These are phyloP conservation scores for Heterohyrax brucei DNA, from an alignment of 2,797 vertebrate species.

Conservation along the genomic window DNA sequence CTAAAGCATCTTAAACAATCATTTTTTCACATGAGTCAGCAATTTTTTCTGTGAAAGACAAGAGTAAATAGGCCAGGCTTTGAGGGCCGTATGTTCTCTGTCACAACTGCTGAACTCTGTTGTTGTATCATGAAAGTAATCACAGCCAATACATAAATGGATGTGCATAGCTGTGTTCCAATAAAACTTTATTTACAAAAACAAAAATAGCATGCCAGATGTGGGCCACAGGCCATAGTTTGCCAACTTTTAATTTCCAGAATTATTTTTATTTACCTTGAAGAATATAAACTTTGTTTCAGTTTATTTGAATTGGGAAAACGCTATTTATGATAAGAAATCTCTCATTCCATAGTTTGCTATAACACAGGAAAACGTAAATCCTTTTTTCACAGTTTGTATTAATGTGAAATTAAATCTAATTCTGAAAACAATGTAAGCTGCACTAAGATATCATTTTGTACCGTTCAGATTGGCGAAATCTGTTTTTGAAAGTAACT, in stretches of 20 bases:
- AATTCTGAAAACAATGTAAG: slow-evolving; percentile 21
- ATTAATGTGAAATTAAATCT: slow-evolving; percentile 85
- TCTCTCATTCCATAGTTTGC: slow-evolving; percentile 50
- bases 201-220: background rate
- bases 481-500: background rate
- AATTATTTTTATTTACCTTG: slow-evolving; percentile 73
- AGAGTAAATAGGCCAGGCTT: background rate
- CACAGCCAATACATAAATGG: too few species aligned
- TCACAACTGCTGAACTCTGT: background rate
- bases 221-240: too few species aligned
- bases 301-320: slow-evolving; percentile 46
- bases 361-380: slow-evolving; percentile 71
- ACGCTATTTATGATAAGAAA: slow-evolving; percentile 66
- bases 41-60: background rate
- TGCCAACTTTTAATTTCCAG: background rate
- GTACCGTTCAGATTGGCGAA: background rate
- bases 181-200: background rate
- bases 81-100: too few species aligned
- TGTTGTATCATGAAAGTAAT: background rate
- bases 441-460: background rate
- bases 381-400: slow-evolving; percentile 52
- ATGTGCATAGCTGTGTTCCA: background rate
- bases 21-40: background rate
- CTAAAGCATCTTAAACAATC: slow-evolving; percentile 74
- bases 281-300: slow-evolving; percentile 67